Base-by-base conservation (phyloP, 1,140 invertebrate species). In the Drosophila neocordata region DNA sequence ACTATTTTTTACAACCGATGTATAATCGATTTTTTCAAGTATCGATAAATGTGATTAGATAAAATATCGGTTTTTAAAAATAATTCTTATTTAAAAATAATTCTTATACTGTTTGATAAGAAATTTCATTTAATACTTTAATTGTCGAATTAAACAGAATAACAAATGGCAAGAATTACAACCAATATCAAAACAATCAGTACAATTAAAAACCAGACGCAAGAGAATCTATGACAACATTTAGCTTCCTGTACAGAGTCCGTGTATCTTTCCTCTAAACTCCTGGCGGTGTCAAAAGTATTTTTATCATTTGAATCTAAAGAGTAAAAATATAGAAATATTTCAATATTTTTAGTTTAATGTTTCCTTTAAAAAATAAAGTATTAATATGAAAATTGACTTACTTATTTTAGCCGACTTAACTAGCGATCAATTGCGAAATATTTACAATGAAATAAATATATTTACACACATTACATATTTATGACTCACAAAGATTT, bases 111-210 rank as follows among this genome's bases (percentile, higher is more conserved):
- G 22, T 24, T 1, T 24, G 22, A 24, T 24, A 24, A n/a, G 52
- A 72, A 11, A 11, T 63, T 34, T 9, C 0, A 20, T 63, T 51
- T n/a, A 0, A 1, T 3, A 9, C 8, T 56, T 72, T 69, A 22
- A 48, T 62, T 51, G 4, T n/a, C 8, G 12, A n/a, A 38, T 38
- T 35, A 11, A 35, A 35, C 34, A 35, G 12, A 2, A 35, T 1
- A 12, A 12, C 0, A 35, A 12, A 35, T 35, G 4, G 5, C 12
- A 1, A 35, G 9, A 35, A 35, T 35, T 35, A 12, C 1, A 12
- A 35, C 9, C 3, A 35, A 35, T 35, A 31, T 31, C 15, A 18
- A 9, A 15, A 18, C 0, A 44, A 44, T 15, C 0, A 18, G 8
- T 15, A 18, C 13, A 2, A 44, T 0, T 6, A 44, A 9, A 2